Evolutionary conservation across 1,140 invertebrate genomes (phyloP).

Genomic region (Cyclina sinensis): DNA sequence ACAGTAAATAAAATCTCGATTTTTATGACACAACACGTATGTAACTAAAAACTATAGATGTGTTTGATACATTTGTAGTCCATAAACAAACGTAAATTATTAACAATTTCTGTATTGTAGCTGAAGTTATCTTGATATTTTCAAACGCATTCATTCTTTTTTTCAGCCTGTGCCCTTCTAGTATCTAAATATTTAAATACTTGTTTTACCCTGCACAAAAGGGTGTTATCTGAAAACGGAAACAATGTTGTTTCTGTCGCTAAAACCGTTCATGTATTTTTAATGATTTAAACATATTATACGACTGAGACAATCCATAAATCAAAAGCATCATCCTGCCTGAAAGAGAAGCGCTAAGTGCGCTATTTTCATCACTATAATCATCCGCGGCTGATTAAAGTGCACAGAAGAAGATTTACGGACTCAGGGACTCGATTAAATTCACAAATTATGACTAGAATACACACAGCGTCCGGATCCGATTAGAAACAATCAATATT

Average conservation of each 20-base stretch:
- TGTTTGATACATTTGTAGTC: no score
- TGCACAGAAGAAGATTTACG: not conserved
- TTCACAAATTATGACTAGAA: conserved; percentile 43
- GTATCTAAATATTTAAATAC: conserved; percentile 4
- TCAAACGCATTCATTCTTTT: no score
- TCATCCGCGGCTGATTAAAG: not conserved
- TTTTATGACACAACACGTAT: no score
- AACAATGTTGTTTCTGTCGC: not conserved
- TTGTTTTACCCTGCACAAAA: not conserved
- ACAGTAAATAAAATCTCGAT: no score
- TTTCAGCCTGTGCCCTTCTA: no score
- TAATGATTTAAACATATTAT: conserved; percentile 30
- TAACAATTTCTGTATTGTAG: no score
- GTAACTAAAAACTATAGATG: no score
- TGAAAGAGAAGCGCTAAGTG: not conserved
- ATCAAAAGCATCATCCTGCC: conserved; percentile 1
- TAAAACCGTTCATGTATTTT: conserved; percentile 11
- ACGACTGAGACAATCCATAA: not conserved
- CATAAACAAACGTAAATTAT: no score
- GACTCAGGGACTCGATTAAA: conserved; percentile 12
- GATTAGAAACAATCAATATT: conserved; percentile 31
- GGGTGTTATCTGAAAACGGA: not conserved
- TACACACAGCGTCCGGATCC: not conserved
- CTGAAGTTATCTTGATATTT: no score
- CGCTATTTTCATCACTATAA: conserved; percentile 17